Evolutionary conservation across 2,113 vertebrate species (phyloP), one percentile per base, ranked within the genome.

Genomic region (Anser brachyrhynchus): DNA sequence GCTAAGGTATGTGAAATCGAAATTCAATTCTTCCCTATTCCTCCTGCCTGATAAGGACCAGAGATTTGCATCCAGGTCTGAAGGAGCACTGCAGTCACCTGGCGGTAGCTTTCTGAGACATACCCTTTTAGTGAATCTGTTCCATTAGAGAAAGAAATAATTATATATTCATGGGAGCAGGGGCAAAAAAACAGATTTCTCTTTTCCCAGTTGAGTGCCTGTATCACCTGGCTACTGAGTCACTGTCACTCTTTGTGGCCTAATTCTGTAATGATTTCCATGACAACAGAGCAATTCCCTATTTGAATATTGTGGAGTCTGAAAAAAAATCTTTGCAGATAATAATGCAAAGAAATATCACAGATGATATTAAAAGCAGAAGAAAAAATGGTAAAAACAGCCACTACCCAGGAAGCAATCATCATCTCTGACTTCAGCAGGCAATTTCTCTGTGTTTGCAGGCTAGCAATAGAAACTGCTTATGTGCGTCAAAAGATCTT

Each of bases 201-300:
- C 78, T 91, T 90, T 87, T 94, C 92, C 94, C 82, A 95, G 71
- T 29, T 87, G 87, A 92, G 44, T 39, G 49, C 55, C 67, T 77
- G 31, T 51, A 92, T 93, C 91, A 96, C 95, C 94, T 95, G 95
- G 95, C 93, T 96, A 85, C 71, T 77, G 93, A 95, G 92, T 91
- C 93, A 71, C 82, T 96, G 91, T 92, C 93, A 95, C 74, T 95
- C 91, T 94, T 59, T 92, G 55, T 83, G 95, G 93, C 95, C 93
- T 97, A 93, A 94, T 94, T 97, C 75, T 88, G 81, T 85, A 95
- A 90, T 77, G 78, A 97, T 96, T 95, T 95, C 94, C 93, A 96
- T 95, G 95, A 95, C 94, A 95, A 95, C 95, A 90, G 71, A 62
- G 23, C 44, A 76, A 52, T 83, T 70, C 2, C 17, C 33, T 76